Evolutionary conservation across 2,888 invertebrate genomes (phyloP), one percentile per base, ranked within the genome.

Genomic region (Dicyrtoma fusca): DNA sequence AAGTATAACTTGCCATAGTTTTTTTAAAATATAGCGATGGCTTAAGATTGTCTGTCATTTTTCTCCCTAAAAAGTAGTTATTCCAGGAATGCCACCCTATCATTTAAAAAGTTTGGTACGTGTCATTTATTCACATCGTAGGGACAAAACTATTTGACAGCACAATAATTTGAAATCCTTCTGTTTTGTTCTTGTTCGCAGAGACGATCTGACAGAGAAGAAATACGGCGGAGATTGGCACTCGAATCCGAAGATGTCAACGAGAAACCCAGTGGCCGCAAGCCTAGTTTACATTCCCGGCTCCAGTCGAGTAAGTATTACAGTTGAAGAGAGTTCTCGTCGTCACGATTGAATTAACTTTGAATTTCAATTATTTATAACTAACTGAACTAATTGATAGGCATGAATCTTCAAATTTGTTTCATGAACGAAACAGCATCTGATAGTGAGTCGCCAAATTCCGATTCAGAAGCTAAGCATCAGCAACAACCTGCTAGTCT

Each of bases 371-470:
- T 8, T 64, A 26, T 64, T 64, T 47, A 51, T 61, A 66, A 57
- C 68, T 59, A 49, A 73, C 57, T 73, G 34, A 34, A 51, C 44
- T 65, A 74, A 61, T 72, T 51, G 55, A 59, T 84, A 92, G 92
- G 93, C 80, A 94, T 92, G 91, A 95, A 94, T 86, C n/a, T 95
- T 66, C 95, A 95, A 87, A 94, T 96, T 82, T 95, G 95, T 87
- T 95, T 95, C 85, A 93, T 95, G 92, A 95, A 95, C 84, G 95
- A 96, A 84, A 91, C 92, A 71, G 91, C 91, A 74, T 92, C 92
- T 66, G 92, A 93, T 84, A 90, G 89, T 81, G 92, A 92, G 84
- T 91, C 91, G 81, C 90, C 90, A 78, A 87, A 87, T 77, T 91
- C 90, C 70, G 92, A 92, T 81, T 87, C 88, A 77, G 92, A 92